phyloP scores from a whole-genome alignment of 2,888 invertebrate species.

The Trissonchulus latispiculum region DNA sequence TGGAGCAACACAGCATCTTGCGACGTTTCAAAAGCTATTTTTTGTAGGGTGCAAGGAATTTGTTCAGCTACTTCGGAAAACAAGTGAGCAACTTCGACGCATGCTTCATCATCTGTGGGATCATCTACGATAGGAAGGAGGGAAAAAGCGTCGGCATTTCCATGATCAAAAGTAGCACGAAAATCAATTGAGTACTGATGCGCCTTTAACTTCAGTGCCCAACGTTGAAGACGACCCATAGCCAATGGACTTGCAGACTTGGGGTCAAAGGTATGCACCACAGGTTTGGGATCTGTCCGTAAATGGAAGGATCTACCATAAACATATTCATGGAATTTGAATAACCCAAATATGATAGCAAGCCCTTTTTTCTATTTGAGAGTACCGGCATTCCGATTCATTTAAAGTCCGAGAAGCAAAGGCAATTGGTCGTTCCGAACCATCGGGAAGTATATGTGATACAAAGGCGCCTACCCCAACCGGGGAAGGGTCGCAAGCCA shows the following conservation, averaged over 20 bases:
- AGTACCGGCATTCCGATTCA: not conserved
- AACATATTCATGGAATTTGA: slow-evolving; percentile 33
- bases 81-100: not conserved
- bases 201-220: slow-evolving; percentile 34
- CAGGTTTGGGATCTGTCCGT: slow-evolving; percentile 14
- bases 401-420: not conserved
- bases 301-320: slow-evolving; percentile 41
- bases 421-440: not conserved
- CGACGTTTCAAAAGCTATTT: not conserved
- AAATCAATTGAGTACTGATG: too few species aligned
- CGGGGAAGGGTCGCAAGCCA: not conserved
- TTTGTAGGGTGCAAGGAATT: not conserved
- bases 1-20: not conserved
- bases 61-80: not conserved
- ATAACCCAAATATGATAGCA: slow-evolving; percentile 42
- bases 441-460: not conserved
- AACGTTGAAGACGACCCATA: slow-evolving; percentile 32
- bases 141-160: slow-evolving; percentile 35
- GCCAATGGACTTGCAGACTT: slow-evolving; percentile 30
- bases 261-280: slow-evolving; percentile 31
- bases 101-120: not conserved
- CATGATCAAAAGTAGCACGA: slow-evolving; percentile 29
- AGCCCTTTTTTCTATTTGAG: not conserved
- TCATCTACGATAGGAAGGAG: slow-evolving; percentile 18
- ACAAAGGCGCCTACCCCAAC: not conserved